Evolutionary conservation across 2,797 vertebrate genomes (phyloP).

Genomic region (Peromyscus melanophrys): DNA sequence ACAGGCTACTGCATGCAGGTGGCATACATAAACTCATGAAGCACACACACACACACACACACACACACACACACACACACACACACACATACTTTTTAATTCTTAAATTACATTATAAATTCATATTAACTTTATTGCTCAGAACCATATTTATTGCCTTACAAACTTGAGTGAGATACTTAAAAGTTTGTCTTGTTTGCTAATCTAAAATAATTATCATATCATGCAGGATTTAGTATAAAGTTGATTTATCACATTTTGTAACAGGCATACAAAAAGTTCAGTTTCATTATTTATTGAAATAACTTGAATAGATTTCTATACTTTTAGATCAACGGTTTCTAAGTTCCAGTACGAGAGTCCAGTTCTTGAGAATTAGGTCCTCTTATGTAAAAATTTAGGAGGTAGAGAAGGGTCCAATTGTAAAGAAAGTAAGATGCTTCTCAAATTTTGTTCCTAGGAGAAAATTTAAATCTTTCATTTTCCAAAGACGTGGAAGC

Average conservation of each 20-base stretch:
- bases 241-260: conserved; percentile 55
- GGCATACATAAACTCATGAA: neutral
- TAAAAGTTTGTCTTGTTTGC: conserved; percentile 48
- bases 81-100: neutral
- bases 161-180: conserved; percentile 26
- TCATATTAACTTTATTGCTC: conserved; percentile 31
- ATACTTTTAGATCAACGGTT: conserved; percentile 13
- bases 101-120: neutral
- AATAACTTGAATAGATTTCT: conserved; percentile 32
- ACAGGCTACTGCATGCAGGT: too few species aligned
- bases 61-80: neutral
- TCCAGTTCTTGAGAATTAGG: neutral
- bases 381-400: neutral
- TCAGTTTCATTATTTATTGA: neutral
- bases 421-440: conserved; percentile 19
- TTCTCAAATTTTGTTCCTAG: conserved; percentile 55
- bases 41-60: too few species aligned
- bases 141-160: neutral
- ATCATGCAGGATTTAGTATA: neutral
- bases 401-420: neutral
- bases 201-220: conserved; percentile 47
- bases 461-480: conserved; percentile 68
- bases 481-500: conserved; percentile 59
- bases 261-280: neutral
- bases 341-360: conserved; percentile 11